A percentile compares a stretch with the other conserved stretches of the same genome.
Evolutionary conservation across 2,888 invertebrate species (phyloP).

Genomic region (Chouioia cunea): DNA sequence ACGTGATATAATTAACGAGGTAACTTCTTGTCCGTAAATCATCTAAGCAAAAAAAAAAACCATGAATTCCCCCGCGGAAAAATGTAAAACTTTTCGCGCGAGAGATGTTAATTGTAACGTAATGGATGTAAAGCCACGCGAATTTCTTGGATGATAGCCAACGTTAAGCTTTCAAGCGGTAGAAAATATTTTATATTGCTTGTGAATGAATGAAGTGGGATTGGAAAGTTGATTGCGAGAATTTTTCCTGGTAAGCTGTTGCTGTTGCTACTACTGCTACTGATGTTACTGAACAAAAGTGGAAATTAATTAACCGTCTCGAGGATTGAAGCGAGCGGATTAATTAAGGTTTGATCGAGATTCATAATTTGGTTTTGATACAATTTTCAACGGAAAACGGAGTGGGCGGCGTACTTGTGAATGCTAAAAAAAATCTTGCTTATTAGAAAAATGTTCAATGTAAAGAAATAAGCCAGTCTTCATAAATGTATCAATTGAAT

Average conservation of each 20-base stretch:
- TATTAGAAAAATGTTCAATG: too few species aligned
- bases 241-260: neutral
- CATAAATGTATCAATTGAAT: too few species aligned
- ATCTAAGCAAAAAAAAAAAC: conserved; percentile 14
- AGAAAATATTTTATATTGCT: conserved; percentile 57
- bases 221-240: conserved; percentile 42
- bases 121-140: conserved; percentile 57
- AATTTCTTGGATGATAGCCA: conserved; percentile 61
- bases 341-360: conserved; percentile 40
- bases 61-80: conserved; percentile 31
- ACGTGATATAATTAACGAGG: conserved; percentile 53
- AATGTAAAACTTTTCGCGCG: conserved; percentile 51
- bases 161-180: conserved; percentile 43
- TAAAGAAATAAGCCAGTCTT: too few species aligned
- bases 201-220: neutral
- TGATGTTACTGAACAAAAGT: conserved; percentile 27
- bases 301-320: conserved; percentile 45
- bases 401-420: too few species aligned
- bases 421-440: too few species aligned
- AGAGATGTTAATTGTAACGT: conserved; percentile 58
- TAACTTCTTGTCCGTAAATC: conserved; percentile 55
- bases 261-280: neutral
- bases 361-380: conserved; percentile 42
- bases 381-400: conserved; percentile 8
- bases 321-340: neutral